These are phyloP conservation scores for Lycophotia porphyrea DNA, from an alignment of 2,888 invertebrate genomes.

Conservation along the genomic window DNA sequence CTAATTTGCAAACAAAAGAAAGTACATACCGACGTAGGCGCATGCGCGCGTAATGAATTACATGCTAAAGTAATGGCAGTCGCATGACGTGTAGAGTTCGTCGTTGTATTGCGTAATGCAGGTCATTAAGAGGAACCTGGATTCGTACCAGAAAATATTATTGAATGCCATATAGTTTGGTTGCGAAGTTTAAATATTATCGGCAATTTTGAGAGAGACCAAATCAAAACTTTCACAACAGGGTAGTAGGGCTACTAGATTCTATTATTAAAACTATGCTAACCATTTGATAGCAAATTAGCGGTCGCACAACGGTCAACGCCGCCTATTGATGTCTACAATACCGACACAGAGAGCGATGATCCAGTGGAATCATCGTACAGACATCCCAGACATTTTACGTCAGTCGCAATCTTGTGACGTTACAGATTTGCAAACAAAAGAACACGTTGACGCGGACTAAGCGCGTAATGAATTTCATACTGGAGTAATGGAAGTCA, in stretches of 20 bases:
- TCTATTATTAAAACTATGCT: neutral
- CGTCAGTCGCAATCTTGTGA: constrained; percentile 18
- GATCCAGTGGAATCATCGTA: neutral
- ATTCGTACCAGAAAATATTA: neutral
- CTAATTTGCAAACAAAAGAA: constrained; percentile 54
- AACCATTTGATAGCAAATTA: neutral
- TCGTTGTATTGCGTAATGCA: constrained; percentile 30
- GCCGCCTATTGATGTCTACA: neutral
- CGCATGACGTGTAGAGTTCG: constrained; percentile 28
- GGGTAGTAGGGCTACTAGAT: neutral
- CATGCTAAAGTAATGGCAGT: constrained; percentile 34
- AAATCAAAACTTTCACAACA: neutral
- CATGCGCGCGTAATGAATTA: constrained; percentile 49
- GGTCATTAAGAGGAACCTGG: constrained; percentile 10
- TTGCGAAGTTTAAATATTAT: constrained; percentile 7
- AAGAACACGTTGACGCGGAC: constrained; percentile 6
- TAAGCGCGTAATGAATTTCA: constrained; percentile 26
- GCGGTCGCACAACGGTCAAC: neutral
- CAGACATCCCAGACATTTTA: constrained; percentile 8
- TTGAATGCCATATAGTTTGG: neutral
- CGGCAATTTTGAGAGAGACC: neutral
- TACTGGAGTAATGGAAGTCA: constrained; percentile 17
- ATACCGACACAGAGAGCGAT: neutral
- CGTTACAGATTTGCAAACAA: constrained; percentile 38
- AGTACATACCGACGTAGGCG: constrained; percentile 31